Percentiles rank a stretch among this genome's conserved stretches.
These are phyloP conservation scores for Habroteleia sp. DNA, from an alignment of 2,888 invertebrate species.

Conservation along the genomic window DNA sequence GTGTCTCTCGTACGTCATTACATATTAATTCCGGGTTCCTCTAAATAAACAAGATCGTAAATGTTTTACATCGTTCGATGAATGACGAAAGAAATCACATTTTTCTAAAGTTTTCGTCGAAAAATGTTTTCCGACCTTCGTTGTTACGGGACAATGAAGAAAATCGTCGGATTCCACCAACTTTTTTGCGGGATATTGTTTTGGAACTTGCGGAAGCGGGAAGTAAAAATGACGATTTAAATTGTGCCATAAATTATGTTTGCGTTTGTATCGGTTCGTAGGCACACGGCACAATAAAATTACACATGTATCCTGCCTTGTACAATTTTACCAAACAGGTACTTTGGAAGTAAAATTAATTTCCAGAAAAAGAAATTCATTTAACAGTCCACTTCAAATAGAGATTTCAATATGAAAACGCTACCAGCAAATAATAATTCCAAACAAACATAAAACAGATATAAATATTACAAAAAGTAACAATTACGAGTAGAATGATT, in stretches of 20 bases:
- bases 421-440: too few species aligned
- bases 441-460: too few species aligned
- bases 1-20: too few species aligned
- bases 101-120: conserved; percentile 16
- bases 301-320: too few species aligned
- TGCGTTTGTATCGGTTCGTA: not conserved
- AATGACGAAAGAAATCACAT: conserved; percentile 17
- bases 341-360: too few species aligned
- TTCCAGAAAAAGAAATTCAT: too few species aligned
- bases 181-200: conserved; percentile 12
- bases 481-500: too few species aligned
- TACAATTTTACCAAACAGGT: too few species aligned
- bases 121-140: conserved; percentile 17
- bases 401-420: too few species aligned
- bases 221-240: conserved; percentile 5
- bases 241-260: not conserved
- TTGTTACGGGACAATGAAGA: conserved; percentile 11
- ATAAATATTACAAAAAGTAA: too few species aligned
- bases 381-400: too few species aligned
- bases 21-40: too few species aligned
- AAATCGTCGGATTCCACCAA: conserved; percentile 13
- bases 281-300: not conserved
- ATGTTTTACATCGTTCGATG: conserved; percentile 3
- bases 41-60: conserved; percentile 18
- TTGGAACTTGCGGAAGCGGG: conserved; percentile 10